Conservation (phyloP, 2,888 invertebrate species). For the Bursaphelenchus okinawaensis region DNA sequence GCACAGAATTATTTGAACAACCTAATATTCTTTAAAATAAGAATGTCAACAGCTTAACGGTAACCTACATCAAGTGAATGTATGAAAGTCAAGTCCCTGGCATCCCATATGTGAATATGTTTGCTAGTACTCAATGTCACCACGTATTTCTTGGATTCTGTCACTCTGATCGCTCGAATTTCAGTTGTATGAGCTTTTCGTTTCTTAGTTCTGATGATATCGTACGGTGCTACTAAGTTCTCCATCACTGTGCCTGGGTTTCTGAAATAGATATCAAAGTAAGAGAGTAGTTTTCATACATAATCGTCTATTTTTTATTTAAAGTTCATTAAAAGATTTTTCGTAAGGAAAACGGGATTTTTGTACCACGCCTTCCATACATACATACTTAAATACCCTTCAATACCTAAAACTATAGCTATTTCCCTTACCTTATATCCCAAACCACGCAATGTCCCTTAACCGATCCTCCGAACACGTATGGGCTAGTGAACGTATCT, state of each 20-base stretch:
- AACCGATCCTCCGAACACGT: neutral
- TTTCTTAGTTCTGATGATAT: neutral
- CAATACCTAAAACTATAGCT: neutral
- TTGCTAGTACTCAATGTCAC: neutral
- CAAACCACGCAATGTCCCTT: slow-evolving; percentile 2
- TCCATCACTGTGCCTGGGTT: neutral
- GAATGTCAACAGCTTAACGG: too few relatives aligned
- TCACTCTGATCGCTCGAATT: neutral
- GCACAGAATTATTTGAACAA: too few relatives aligned
- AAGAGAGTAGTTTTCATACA: too few relatives aligned
- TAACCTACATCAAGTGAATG: neutral
- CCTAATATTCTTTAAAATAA: too few relatives aligned
- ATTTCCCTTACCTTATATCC: neutral
- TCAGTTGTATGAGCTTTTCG: neutral
- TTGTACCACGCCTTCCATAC: too few relatives aligned
- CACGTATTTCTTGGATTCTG: neutral
- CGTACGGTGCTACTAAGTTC: neutral
- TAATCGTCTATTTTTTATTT: too few relatives aligned
- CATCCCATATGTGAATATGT: neutral
- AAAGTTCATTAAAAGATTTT: too few relatives aligned
- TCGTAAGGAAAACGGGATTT: too few relatives aligned
- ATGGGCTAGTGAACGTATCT: neutral
- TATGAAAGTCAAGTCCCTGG: neutral
- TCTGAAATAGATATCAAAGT: neutral
- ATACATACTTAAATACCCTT: too few relatives aligned